Base-by-base conservation (phyloP, 2,113 vertebrate species). In the Salvelinus alpinus region DNA sequence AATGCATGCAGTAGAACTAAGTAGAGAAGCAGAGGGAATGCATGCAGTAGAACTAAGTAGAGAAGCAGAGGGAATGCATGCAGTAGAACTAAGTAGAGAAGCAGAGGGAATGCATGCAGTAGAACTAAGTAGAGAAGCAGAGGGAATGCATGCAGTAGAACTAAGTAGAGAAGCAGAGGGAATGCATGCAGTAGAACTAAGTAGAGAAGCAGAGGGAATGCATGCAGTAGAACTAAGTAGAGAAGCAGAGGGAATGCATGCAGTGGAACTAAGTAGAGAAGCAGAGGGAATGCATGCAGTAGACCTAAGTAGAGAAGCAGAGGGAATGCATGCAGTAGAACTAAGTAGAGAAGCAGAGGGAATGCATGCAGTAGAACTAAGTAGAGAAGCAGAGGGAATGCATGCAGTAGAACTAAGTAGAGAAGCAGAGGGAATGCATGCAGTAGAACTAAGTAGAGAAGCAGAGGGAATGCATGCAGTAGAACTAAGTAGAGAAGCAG, bases 371-470 rank as follows among this genome's bases (percentile, higher is more conserved):
- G 20, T 22, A 51, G 47, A 25, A 25, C 44, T 64, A 68, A 74
- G 54, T 73, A 70, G 47, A 57, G 59, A 66, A 9, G 73, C 73
- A 75, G 74, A 79, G 75, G 20, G 64, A 75, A 64, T 22, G 59
- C 34, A 70, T 9, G 54, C 71, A 24, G 20, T 22, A 70, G 47
- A 25, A 25, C 44, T 64, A 68, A 74, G 54, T 73, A 70, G 47
- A 57, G 59, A 66, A 9, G 73, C 73, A 24, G 24, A 24, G 44
- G 62, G 72, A 71, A 62, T 74, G 60, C 34, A 70, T 9, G 54
- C 71, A 24, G 20, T 12, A 70, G 24, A 25, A 18, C 44, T 64
- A 68, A 74, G 54, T 73, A 70, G 47, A 57, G 59, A 66, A 9
- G 73, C 73, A 24, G 24, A 24, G 44, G 62, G 72, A 74, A 62